Base-by-base conservation (phyloP, 2,797 vertebrate species). In the Gobio occitaniae region DNA sequence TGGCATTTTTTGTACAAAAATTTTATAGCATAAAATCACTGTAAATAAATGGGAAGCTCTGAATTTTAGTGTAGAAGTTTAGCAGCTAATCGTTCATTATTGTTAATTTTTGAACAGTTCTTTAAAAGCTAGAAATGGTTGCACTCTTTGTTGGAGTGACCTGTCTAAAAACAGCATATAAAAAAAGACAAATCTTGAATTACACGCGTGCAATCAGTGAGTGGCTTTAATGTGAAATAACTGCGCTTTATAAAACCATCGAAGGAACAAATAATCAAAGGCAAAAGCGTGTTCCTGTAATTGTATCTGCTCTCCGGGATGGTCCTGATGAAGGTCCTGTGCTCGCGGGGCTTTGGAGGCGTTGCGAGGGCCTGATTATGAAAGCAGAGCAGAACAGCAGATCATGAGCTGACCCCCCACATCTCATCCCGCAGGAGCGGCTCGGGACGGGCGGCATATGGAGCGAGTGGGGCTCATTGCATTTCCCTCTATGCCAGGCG, bases 261-360 rank as follows among this genome's bases (percentile, higher is more conserved):
- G 38, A 32, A 47, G 21, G 66, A 48, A 38, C 29, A 69, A 68
- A 66, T 72, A 71, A 69, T 80, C 83, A 47, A 75, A 61, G 59
- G 54, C 63, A 74, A 70, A 44, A 76, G 92, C 89, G 90, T 92
- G 91, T 90, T 84, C 80, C 85, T 84, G 91, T 87, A 89, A 92
- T 87, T 88, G 74, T 74, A 90, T 85, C 90, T 21, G 17, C 79
- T 77, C 56, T 10, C 75, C 56, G 85, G 89, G 89, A 88, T 85
- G 85, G 85, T 69, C 56, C 79, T 88, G 71, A 90, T 84, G 85
- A 86, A 63, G 82, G 71, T 65, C 56, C 75, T 59, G 84, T 89
- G 87, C 84, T 86, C 91, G 90, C 32, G 70, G 85, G 85, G 82
- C 87, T 89, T 89, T 87, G 86, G 85, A 80, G 8, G 50, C 86